These are phyloP conservation scores for Hipparchia semele DNA, from an alignment of 2,888 invertebrate species.

Conservation along the genomic window DNA sequence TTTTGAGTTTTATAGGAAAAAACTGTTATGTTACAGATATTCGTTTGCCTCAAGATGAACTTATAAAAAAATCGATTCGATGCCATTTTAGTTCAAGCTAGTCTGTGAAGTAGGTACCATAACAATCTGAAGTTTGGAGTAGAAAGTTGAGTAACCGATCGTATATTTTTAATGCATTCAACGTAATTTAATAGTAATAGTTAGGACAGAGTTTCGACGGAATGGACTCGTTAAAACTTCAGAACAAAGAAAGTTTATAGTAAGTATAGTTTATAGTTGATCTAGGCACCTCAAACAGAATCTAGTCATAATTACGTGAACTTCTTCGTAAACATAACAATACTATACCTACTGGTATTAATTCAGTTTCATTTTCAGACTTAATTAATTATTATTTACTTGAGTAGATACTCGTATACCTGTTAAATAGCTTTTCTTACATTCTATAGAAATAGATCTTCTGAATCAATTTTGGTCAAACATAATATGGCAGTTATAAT, in stretches of 20 bases:
- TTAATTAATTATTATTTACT: no score
- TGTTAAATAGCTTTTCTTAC: no score
- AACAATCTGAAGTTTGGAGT: neutral
- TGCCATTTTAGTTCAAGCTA: neutral
- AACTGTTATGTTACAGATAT: no score
- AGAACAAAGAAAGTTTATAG: slow-evolving; percentile 6
- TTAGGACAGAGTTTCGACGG: neutral
- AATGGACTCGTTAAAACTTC: neutral
- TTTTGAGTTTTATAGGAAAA: no score
- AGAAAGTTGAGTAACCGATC: neutral
- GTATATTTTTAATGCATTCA: neutral
- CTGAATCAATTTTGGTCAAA: no score
- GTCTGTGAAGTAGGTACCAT: neutral
- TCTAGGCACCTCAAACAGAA: neutral
- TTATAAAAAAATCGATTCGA: no score
- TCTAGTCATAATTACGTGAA: neutral
- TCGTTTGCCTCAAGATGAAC: no score
- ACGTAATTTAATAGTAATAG: neutral
- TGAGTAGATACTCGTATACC: no score
- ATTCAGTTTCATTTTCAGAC: no score
- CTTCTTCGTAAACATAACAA: neutral
- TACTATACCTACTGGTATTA: neutral
- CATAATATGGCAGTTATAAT: no score
- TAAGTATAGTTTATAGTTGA: neutral
- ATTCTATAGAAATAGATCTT: no score